Conservation (phyloP, 2,888 invertebrate species). For the Stramonita haemastoma region DNA sequence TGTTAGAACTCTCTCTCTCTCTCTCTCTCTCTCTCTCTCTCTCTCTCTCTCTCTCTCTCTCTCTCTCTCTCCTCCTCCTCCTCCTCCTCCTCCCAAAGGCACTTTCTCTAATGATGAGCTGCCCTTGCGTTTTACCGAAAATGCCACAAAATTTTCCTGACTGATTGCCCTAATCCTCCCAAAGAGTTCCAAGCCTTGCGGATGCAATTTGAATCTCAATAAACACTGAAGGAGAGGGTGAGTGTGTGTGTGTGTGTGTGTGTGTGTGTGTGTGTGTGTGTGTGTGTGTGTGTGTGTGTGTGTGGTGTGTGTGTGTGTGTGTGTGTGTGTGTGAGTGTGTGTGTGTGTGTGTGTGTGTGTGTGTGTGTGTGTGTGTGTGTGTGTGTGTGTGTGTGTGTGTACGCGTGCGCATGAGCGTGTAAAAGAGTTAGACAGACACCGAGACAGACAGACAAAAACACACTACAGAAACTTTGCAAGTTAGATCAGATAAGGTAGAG, state of each 20-base stretch:
- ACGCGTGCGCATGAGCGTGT: background rate
- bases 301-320: no score
- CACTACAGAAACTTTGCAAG: no score
- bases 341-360: background rate
- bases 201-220: no score
- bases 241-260: no score
- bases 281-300: no score
- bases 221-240: no score
- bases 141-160: background rate
- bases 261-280: background rate
- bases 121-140: background rate
- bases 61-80: background rate
- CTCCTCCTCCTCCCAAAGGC: background rate
- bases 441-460: no score
- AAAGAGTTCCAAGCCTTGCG: no score
- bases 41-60: background rate
- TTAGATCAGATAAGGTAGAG: no score
- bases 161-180: no score
- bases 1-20: background rate
- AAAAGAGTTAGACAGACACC: no score
- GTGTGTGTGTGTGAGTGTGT: no score
- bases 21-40: background rate
- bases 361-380: conserved; percentile 3
- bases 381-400: background rate
- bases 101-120: background rate